Base-by-base conservation (phyloP, 2,888 invertebrate species). In the Philonicus albiceps region DNA sequence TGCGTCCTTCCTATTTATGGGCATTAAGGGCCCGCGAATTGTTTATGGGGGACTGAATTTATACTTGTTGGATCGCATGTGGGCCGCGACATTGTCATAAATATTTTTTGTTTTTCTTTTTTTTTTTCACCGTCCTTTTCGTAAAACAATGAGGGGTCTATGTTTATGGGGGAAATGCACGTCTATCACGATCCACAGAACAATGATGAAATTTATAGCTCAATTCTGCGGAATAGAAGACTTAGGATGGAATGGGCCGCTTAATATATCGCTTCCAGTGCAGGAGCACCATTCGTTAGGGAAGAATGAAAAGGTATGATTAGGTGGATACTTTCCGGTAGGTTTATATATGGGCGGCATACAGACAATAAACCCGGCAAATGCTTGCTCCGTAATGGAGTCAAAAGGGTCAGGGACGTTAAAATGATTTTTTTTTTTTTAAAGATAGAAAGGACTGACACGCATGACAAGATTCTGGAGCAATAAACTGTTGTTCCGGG, bases 21-120 rank as follows among this genome's bases (percentile, higher is more conserved):
- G 34, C 34, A 75, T 34, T 75, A 75, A 34, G 31, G 34, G 11
- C 37, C 43, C 40, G 19, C 34, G 76, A 76, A 76, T 76, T 76
- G 37, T 76, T 76, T 40, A 76, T 76, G 37, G 76, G 5, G 16
- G 40, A 76, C 64, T 64, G 27, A 76, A 76, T 76, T 76, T 34
- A 76, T 40, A 76, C 76, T 76, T 40, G 75, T 75, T 75, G 75
- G 75, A 75, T 75, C 75, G 34, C 76, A 37, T 43, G 76, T 76
- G 76, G 37, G 40, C 22, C 37, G 19, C 37, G 22, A 76, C 43
- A 40, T 76, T 76, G 37, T 76, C 76, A 76, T 64, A 64, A 76
- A 76, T n/a, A n/a, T n/a, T n/a, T n/a, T n/a, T n/a, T n/a, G n/a
- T n/a, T n/a, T n/a, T n/a, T n/a, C n/a, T n/a, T n/a, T n/a, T n/a